A percentile compares a stretch with the other conserved stretches of the same genome.
Conservation (phyloP, 2,113 vertebrate genomes). For the Phoenicopterus ruber region DNA sequence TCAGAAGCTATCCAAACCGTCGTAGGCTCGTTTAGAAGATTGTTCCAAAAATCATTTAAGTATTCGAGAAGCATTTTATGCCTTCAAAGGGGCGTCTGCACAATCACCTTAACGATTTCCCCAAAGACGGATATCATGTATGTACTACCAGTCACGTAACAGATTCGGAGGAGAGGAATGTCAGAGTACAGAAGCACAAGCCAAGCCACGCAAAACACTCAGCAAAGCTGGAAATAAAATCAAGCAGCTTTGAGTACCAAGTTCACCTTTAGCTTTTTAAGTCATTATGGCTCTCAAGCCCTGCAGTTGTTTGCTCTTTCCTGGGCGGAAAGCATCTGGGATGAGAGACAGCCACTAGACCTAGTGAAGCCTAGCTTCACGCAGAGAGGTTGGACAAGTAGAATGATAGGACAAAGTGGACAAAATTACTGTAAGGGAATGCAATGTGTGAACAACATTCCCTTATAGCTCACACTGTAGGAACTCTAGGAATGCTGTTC, state of each 20-base stretch:
- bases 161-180: background rate
- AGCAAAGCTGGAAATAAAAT: background rate
- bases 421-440: background rate
- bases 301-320: background rate
- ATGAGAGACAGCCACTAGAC: background rate
- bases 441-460: background rate
- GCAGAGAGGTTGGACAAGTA: background rate
- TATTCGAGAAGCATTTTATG: background rate
- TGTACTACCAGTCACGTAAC: fast-evolving
- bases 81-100: background rate
- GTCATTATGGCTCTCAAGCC: background rate
- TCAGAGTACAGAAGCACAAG: background rate
- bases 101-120: background rate
- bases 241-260: background rate
- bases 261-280: background rate
- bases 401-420: background rate
- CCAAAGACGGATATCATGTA: background rate
- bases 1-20: background rate
- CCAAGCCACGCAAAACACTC: background rate
- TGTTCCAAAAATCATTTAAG: background rate
- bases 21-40: background rate
- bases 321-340: background rate
- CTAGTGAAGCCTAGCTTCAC: background rate
- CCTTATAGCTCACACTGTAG: fast-evolving
- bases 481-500: background rate